Evolutionary conservation across 1,140 invertebrate species (phyloP).

Genomic region (Cyrtorhinus lividipennis): DNA sequence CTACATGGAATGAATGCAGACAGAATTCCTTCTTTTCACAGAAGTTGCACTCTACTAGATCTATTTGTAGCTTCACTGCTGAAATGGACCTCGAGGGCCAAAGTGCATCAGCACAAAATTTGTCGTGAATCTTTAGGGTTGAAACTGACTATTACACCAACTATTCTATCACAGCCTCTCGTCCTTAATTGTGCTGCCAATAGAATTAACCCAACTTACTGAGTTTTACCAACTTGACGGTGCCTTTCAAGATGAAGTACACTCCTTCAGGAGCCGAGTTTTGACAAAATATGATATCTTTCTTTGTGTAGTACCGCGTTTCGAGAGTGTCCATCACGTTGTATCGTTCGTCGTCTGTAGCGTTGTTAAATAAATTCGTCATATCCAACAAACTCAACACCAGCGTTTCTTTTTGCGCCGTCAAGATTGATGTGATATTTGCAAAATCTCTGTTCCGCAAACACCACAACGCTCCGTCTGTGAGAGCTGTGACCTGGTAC

Average conservation of each 20-base stretch:
- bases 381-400: not conserved
- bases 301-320: not conserved
- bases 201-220: no score
- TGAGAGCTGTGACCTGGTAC: not conserved
- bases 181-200: no score
- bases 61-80: no score
- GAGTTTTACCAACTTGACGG: not conserved
- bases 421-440: not conserved
- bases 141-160: no score
- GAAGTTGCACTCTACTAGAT: no score
- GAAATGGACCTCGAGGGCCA: no score
- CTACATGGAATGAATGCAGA: no score
- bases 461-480: not conserved
- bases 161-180: no score
- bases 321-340: not conserved
- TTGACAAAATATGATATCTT: not conserved
- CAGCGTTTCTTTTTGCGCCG: not conserved
- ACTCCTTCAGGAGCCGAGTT: not conserved
- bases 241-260: not conserved
- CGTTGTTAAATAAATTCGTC: not conserved
- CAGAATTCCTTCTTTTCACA: no score
- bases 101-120: no score
- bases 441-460: not conserved
- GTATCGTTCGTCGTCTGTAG: not conserved
- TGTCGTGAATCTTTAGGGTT: no score